phyloP scores from a whole-genome alignment of 2,888 invertebrate species.

The Acronicta psi region DNA sequence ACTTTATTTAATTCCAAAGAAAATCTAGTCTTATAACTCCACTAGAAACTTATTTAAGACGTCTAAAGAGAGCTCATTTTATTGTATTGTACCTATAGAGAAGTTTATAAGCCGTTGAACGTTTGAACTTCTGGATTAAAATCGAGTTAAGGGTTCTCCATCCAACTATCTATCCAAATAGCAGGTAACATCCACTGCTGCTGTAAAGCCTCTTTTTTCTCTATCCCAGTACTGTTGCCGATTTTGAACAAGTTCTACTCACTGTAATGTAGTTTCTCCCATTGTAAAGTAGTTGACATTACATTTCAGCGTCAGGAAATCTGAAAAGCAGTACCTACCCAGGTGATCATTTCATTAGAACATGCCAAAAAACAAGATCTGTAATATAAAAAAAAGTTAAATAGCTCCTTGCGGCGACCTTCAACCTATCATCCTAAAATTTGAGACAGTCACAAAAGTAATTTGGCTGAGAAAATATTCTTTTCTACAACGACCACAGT shows the following conservation, averaged over 20 bases:
- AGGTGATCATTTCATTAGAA: no score
- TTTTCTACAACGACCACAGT: constrained; percentile 63
- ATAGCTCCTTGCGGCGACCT: constrained; percentile 29
- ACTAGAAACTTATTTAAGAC: constrained; percentile 58
- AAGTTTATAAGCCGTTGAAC: constrained; percentile 14
- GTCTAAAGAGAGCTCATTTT: constrained; percentile 31
- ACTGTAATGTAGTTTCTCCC: no score
- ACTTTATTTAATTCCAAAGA: constrained; percentile 57
- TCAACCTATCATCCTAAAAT: constrained; percentile 17
- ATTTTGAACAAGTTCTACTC: no score
- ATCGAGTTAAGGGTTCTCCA: not conserved
- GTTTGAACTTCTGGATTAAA: constrained; percentile 10
- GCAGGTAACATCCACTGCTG: no score
- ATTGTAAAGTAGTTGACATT: no score
- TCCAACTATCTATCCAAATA: not conserved
- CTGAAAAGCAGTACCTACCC: no score
- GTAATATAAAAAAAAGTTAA: not conserved
- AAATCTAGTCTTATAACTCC: constrained; percentile 57
- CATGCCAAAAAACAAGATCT: no score
- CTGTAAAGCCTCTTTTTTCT: no score
- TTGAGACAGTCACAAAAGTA: constrained; percentile 35
- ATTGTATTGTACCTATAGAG: constrained; percentile 13
- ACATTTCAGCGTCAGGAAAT: no score
- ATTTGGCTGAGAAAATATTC: constrained; percentile 53
- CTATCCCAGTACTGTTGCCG: no score